Conservation (phyloP, 2,113 vertebrate genomes). For the Acanthochromis polyacanthus region DNA sequence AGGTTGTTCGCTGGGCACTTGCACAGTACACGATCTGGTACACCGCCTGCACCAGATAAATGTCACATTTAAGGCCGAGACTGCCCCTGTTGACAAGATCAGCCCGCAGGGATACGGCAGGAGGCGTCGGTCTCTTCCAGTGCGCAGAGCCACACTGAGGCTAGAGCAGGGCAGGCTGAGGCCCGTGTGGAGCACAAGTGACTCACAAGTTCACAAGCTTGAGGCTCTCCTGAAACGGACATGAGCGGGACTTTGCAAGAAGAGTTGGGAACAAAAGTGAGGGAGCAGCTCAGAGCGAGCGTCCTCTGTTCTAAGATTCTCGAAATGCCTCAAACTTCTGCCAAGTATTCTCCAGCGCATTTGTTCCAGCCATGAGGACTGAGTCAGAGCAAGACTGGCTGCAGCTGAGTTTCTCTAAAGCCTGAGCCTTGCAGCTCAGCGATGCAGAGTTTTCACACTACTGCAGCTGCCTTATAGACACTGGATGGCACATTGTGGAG, state of each 20-base stretch:
- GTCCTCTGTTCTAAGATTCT: conserved; percentile 72
- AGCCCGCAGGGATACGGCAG: conserved; percentile 93
- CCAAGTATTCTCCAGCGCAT: conserved; percentile 76
- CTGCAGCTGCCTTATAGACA: conserved; percentile 73
- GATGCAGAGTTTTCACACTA: conserved; percentile 50
- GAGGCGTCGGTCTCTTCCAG: conserved; percentile 85
- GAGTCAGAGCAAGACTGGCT: conserved; percentile 66
- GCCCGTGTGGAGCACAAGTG: conserved; percentile 73
- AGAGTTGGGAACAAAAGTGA: conserved; percentile 53
- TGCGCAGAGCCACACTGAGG: conserved; percentile 61
- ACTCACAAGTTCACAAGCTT: conserved; percentile 77
- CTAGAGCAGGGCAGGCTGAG: conserved; percentile 71
- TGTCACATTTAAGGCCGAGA: conserved; percentile 85
- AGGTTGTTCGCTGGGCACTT: conserved; percentile 92
- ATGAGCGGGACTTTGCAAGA: conserved; percentile 64
- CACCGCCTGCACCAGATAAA: conserved; percentile 90
- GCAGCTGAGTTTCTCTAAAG: conserved; percentile 56
- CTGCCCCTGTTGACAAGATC: conserved; percentile 89
- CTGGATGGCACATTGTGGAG: conserved; percentile 70
- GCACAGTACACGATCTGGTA: conserved; percentile 91
- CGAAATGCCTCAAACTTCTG: conserved; percentile 77
- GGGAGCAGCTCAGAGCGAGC: conserved; percentile 46
- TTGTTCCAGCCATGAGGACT: conserved; percentile 69
- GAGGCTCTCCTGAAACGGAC: conserved; percentile 80
- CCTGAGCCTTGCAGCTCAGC: conserved; percentile 45